Conservation (phyloP, 1,140 invertebrate species). For the Ylistrum balloti region DNA sequence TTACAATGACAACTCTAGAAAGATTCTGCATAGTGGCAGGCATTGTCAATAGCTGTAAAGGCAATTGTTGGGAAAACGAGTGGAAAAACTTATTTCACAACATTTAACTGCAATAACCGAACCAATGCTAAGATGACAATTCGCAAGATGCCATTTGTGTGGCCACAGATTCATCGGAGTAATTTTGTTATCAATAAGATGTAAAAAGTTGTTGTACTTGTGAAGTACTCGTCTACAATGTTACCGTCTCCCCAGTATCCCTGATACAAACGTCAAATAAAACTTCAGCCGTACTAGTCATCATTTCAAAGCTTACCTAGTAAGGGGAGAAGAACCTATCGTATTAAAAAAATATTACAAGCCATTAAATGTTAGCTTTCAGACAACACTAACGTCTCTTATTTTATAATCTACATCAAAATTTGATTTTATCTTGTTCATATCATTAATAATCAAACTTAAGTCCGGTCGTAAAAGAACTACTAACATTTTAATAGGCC, state of each 20-base stretch:
- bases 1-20: too few relatives aligned
- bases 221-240: neutral
- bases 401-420: conserved; percentile 17
- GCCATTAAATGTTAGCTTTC: neutral
- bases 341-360: neutral
- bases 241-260: neutral
- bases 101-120: too few relatives aligned
- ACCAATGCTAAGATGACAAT: too few relatives aligned
- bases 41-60: too few relatives aligned
- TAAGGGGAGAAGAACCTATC: neutral
- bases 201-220: too few relatives aligned
- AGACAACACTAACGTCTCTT: neutral
- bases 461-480: neutral
- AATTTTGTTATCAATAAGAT: too few relatives aligned
- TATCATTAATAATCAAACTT: conserved; percentile 28
- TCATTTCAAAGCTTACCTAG: neutral
- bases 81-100: too few relatives aligned
- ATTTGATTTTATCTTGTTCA: conserved; percentile 18
- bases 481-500: neutral
- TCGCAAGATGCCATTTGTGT: too few relatives aligned
- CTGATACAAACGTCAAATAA: neutral
- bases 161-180: too few relatives aligned
- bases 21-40: too few relatives aligned
- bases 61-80: too few relatives aligned
- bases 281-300: neutral